Evolutionary conservation across 2,113 vertebrate species (phyloP).

Genomic region (Thamnophis sirtalis): DNA sequence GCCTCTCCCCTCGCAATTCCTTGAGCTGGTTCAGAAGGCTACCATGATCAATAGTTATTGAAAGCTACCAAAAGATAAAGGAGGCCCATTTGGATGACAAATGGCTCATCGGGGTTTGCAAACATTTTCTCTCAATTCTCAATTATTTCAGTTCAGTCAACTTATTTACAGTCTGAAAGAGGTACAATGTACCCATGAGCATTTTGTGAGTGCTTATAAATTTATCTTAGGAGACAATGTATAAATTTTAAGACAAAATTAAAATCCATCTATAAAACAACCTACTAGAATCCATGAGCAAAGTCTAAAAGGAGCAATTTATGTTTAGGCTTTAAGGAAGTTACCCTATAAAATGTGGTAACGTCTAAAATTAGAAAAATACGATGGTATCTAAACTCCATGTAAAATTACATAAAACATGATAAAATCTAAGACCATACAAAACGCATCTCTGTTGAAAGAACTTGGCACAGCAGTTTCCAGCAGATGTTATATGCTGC

Average conservation of each 20-base stretch:
- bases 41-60: not conserved
- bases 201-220: not conserved
- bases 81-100: no score
- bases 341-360: not conserved
- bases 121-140: not conserved
- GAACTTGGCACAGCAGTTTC: not conserved
- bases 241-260: no score
- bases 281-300: no score
- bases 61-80: not conserved
- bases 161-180: not conserved
- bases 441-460: not conserved
- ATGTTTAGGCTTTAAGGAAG: not conserved
- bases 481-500: not conserved
- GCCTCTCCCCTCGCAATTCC: not conserved
- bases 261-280: no score
- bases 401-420: not conserved
- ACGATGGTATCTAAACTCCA: not conserved
- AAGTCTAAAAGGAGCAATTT: not conserved
- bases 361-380: not conserved
- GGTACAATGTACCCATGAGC: not conserved
- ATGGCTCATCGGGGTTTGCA: no score
- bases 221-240: no score
- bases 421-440: not conserved
- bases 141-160: not conserved
- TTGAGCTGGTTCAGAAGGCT: not conserved